Base-by-base conservation (phyloP, 1,140 invertebrate species). In the Hyposmocoma kahamanoa region DNA sequence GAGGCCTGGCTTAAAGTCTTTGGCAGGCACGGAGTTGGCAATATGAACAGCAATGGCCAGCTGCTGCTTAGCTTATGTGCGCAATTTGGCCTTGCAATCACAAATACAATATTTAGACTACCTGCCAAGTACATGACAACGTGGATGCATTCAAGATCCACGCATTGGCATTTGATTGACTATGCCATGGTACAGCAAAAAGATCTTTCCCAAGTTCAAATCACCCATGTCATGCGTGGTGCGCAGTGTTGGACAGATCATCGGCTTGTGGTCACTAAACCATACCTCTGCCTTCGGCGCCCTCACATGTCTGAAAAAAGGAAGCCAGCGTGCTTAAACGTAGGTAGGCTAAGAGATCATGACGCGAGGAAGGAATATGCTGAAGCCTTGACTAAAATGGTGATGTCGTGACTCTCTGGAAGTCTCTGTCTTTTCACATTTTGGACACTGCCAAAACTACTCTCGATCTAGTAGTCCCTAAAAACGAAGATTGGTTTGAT, bases 161-260 rank as follows among this genome's bases (percentile, higher is more conserved):
- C 55, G 15, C 56, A 66, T 38, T 59, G 22, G 58, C 60, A 60
- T 38, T 42, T 62, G 19, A 58, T 67, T 9, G 59, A 63, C 20
- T 63, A 67, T 32, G 55, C 53, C 8, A 59, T 69, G 1, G 50
- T 57, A 11, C 13, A 53, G 11, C 55, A 63, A 32, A 42, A 32
- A 39, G 47, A 65, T 34, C 13, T 59, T n/a, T 43, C 47, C 18
- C 47, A 64, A 19, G 59, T 64, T n/a, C 46, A 42, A n/a, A 20
- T 64, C 17, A 64, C 66, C 10, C 62, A 57, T 5, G 59, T 56
- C 1, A 64, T 65, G 54, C 58, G 65, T 13, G 47, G 61, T 53
- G 61, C 58, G 6, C 45, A 61, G 11, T 65, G 58, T 28, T 61
- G 55, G 55, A 49, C 54, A 3, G 57, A 60, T 13, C 54, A 60